Conservation (phyloP, 1,140 invertebrate genomes). For the Heliconius eleuchia region DNA sequence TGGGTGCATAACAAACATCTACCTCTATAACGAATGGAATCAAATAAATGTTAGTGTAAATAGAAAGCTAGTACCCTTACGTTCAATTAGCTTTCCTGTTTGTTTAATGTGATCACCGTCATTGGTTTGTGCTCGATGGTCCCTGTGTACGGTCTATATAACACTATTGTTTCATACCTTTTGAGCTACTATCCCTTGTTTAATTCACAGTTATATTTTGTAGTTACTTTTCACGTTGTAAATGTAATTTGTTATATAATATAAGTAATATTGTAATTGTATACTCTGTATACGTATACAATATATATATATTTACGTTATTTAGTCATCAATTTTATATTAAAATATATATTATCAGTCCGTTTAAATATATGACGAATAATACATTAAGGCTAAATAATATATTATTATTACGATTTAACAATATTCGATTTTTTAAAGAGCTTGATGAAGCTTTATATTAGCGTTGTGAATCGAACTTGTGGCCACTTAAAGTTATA, state of each 20-base stretch:
- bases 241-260: constrained; percentile 33
- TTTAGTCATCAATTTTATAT: not conserved
- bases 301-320: constrained; percentile 13
- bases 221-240: constrained; percentile 21
- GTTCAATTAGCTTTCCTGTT: constrained; percentile 25
- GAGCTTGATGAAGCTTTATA: constrained; percentile 80
- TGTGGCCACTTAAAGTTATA: constrained; percentile 72
- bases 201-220: constrained; percentile 21
- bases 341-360: constrained; percentile 17
- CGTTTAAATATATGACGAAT: constrained; percentile 27
- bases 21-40: constrained; percentile 14
- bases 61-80: constrained; percentile 24
- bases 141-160: constrained; percentile 66
- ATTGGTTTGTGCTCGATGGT: constrained; percentile 46
- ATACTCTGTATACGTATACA: constrained; percentile 8
- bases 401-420: constrained; percentile 41
- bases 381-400: constrained; percentile 42
- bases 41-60: constrained; percentile 24
- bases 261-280: constrained; percentile 26
- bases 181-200: constrained; percentile 18
- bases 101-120: constrained; percentile 32
- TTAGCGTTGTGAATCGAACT: constrained; percentile 80
- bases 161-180: constrained; percentile 63
- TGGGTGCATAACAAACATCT: constrained; percentile 10
- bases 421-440: constrained; percentile 67